Percentiles rank a stretch among this genome's conserved stretches.
Evolutionary conservation across 2,888 invertebrate genomes (phyloP).

Genomic region (Rhagonycha lutea): DNA sequence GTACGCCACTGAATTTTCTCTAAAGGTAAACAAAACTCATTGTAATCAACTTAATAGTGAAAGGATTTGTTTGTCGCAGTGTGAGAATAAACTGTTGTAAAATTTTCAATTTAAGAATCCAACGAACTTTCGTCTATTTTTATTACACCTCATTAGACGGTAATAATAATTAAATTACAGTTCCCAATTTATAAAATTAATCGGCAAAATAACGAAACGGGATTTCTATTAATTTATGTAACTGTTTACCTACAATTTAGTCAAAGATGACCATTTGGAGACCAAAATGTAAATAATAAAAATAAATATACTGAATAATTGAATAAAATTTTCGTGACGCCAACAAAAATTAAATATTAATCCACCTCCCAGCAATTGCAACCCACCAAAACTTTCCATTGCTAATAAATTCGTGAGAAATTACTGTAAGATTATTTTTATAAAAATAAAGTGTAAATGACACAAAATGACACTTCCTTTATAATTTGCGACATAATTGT

Average conservation of each 20-base stretch:
- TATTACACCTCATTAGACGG: not conserved
- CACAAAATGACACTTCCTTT: not conserved
- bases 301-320: not conserved
- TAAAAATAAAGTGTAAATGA: not conserved
- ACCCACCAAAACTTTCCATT: not conserved
- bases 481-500: not conserved
- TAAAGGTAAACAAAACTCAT: not conserved
- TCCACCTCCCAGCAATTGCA: not conserved
- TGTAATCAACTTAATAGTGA: not conserved
- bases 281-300: not conserved
- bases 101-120: not conserved
- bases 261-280: not conserved
- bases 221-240: not conserved
- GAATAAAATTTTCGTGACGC: not conserved
- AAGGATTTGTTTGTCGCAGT: not conserved
- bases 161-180: not conserved
- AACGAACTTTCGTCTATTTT: not conserved
- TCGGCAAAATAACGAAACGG: not conserved
- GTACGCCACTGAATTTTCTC: not conserved
- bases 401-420: not conserved
- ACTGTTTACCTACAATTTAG: not conserved
- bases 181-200: not conserved
- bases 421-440: not conserved
- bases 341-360: not conserved
- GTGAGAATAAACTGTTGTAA: not conserved